phyloP scores from a whole-genome alignment of 2,888 invertebrate species.

The Aethes cnicana region DNA sequence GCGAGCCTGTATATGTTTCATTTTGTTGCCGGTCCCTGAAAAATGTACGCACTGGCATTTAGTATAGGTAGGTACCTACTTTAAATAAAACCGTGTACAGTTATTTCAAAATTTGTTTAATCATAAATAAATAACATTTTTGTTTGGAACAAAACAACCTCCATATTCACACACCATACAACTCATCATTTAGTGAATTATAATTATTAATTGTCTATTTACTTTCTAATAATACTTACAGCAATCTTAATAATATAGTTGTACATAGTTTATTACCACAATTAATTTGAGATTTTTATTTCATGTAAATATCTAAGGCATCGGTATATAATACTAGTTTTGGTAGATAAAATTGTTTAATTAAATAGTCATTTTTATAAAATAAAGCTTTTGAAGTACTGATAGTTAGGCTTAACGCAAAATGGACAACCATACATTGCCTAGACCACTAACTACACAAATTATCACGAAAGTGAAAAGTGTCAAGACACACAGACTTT shows the following conservation, averaged over 20 bases:
- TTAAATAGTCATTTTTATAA: too few relatives aligned
- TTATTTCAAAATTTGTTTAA: constrained; percentile 81
- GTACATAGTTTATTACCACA: constrained; percentile 80
- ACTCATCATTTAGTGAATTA: constrained; percentile 77
- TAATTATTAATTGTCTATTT: constrained; percentile 77
- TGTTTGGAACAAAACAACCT: constrained; percentile 82
- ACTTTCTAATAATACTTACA: constrained; percentile 81
- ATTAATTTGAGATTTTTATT: constrained; percentile 80
- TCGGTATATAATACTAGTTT: constrained; percentile 3
- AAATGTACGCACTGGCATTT: too few relatives aligned
- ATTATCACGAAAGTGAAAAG: too few relatives aligned
- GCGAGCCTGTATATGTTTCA: too few relatives aligned
- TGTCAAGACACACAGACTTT: too few relatives aligned
- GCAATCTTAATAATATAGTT: constrained; percentile 77
- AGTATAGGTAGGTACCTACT: too few relatives aligned
- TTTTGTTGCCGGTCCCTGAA: too few relatives aligned
- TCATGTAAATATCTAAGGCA: constrained; percentile 60
- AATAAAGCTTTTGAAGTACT: too few relatives aligned
- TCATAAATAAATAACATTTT: constrained; percentile 83
- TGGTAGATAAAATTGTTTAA: too few relatives aligned
- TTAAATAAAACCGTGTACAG: constrained; percentile 37
- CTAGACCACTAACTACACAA: too few relatives aligned
- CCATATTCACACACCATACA: constrained; percentile 79
- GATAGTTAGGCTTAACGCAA: too few relatives aligned
- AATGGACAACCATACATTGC: too few relatives aligned